Base-by-base conservation (phyloP, 2,113 vertebrate species). In the Rhinogobius similis region DNA sequence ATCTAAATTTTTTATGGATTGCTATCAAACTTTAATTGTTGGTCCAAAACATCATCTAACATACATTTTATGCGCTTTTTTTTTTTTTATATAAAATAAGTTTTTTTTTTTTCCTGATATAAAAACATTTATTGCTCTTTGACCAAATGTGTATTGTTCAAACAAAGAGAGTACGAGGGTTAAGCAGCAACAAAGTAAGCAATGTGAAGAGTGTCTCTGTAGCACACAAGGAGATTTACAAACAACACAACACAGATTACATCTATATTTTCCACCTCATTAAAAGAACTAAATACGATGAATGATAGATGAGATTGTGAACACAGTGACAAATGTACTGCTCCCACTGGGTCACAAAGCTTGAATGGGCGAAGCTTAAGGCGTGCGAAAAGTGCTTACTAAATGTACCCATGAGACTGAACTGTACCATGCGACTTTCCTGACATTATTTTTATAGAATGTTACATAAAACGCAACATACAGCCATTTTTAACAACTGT, bases 111-210 rank as follows among this genome's bases (percentile, higher is more conserved):
- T n/a, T n/a, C n/a, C n/a, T n/a, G n/a, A n/a, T n/a, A n/a, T n/a
- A n/a, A n/a, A n/a, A n/a, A n/a, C n/a, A n/a, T n/a, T n/a, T n/a
- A n/a, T n/a, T n/a, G n/a, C n/a, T n/a, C n/a, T n/a, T n/a, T n/a
- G n/a, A n/a, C n/a, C n/a, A n/a, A n/a, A n/a, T n/a, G n/a, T n/a
- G n/a, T n/a, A n/a, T n/a, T n/a, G n/a, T n/a, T n/a, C n/a, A n/a
- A n/a, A n/a, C n/a, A n/a, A n/a, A n/a, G n/a, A n/a, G n/a, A n/a
- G n/a, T n/a, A n/a, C n/a, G n/a, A n/a, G n/a, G n/a, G n/a, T 65
- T 78, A 78, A 82, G 67, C 68, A 75, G 58, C 48, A 58, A 1
- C 52, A 55, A 44, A 26, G 23, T 12, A n/a, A n/a, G n/a, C n/a
- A n/a, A n/a, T n/a, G n/a, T n/a, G n/a, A n/a, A 70, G 29, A 73